Conservation (phyloP, 2,888 invertebrate genomes). For the Drosophila maculinotata region DNA sequence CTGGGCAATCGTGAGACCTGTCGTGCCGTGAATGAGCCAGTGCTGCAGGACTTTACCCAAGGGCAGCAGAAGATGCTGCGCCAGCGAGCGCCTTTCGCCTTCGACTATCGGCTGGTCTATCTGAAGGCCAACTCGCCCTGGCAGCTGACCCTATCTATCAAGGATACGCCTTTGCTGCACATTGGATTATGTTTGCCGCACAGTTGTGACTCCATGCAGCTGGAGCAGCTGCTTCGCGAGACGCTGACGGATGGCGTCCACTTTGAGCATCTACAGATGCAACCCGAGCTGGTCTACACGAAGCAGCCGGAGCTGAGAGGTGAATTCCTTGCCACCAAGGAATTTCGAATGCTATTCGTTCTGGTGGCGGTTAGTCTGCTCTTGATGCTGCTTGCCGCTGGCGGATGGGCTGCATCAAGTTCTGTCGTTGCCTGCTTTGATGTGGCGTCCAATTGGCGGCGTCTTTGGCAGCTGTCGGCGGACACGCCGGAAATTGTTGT, state of each 20-base stretch:
- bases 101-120: slow-evolving; percentile 53
- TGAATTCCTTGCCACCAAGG: slow-evolving; percentile 10
- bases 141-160: slow-evolving; percentile 12
- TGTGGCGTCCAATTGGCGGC: slow-evolving; percentile 40
- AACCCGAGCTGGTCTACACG: slow-evolving; percentile 28
- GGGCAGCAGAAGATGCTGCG: slow-evolving; percentile 10
- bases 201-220: slow-evolving; percentile 23
- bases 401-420: background rate
- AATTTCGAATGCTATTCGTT: slow-evolving; percentile 5
- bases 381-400: slow-evolving; percentile 22
- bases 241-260: background rate
- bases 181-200: slow-evolving; percentile 55
- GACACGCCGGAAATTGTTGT: slow-evolving; percentile 39
- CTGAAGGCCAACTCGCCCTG: slow-evolving; percentile 30
- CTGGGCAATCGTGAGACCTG: slow-evolving; percentile 51
- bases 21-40: slow-evolving; percentile 23
- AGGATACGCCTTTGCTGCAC: slow-evolving; percentile 30
- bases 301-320: slow-evolving; percentile 28
- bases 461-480: slow-evolving; percentile 10
- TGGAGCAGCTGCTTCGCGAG: slow-evolving; percentile 32
- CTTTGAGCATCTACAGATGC: slow-evolving; percentile 21
- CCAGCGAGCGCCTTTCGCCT: slow-evolving; percentile 35
- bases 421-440: slow-evolving; percentile 41
- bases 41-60: slow-evolving; percentile 20
- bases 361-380: slow-evolving; percentile 14